Evolutionary conservation across 2,888 invertebrate species (phyloP).

Genomic region (Hirtodrosophila trivittata): DNA sequence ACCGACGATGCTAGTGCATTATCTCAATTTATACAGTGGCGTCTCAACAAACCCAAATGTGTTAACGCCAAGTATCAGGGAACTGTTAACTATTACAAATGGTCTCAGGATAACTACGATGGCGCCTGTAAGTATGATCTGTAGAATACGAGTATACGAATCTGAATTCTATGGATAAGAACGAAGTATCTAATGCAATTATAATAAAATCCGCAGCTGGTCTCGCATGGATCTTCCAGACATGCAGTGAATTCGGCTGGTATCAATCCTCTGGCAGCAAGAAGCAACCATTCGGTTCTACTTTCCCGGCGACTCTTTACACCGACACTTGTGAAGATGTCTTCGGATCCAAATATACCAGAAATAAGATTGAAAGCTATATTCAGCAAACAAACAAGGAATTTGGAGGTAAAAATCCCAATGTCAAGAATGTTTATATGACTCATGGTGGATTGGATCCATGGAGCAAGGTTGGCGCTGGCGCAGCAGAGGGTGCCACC

Average conservation of each 20-base stretch:
- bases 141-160: not conserved
- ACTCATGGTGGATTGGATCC: slow-evolving; percentile 85
- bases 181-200: too few species aligned
- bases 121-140: slow-evolving; percentile 48
- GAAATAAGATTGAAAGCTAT: slow-evolving; percentile 41
- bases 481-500: slow-evolving; percentile 53
- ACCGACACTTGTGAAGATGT: slow-evolving; percentile 60
- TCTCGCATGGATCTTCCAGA: slow-evolving; percentile 89
- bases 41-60: slow-evolving; percentile 47
- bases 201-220: slow-evolving; percentile 88
- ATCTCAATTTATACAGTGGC: slow-evolving; percentile 56
- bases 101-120: slow-evolving; percentile 52
- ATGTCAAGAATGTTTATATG: slow-evolving; percentile 84
- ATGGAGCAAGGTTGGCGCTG: slow-evolving; percentile 85
- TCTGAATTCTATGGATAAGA: too few species aligned
- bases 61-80: slow-evolving; percentile 50
- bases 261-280: slow-evolving; percentile 88
- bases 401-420: slow-evolving; percentile 84
- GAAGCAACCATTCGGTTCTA: slow-evolving; percentile 85
- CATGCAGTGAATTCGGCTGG: slow-evolving; percentile 93
- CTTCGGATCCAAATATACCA: slow-evolving; percentile 52
- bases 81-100: slow-evolving; percentile 49
- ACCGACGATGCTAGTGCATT: slow-evolving; percentile 56
- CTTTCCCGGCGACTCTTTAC: slow-evolving; percentile 70
- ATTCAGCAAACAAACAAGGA: slow-evolving; percentile 82